Base-by-base conservation (phyloP, 2,888 invertebrate species). In the Theretra japonica region DNA sequence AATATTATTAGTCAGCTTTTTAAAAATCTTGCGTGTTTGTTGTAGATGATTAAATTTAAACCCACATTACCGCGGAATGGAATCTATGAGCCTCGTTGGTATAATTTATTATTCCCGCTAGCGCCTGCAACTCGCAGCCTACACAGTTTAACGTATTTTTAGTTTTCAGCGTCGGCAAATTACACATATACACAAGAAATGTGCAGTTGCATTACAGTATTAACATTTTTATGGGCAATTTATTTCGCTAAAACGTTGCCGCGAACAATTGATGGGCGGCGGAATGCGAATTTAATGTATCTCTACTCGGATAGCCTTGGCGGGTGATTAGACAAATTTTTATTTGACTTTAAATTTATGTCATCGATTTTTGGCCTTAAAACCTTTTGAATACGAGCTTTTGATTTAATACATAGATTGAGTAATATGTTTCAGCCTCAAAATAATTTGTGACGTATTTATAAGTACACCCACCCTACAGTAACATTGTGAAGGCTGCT, bases 161-260 rank as follows among this genome's bases (percentile, higher is more conserved):
- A 90, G 88, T 90, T 88, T 87, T 86, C 86, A 89, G 90, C 85
- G 79, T 89, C 90, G 90, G 92, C 93, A 94, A 94, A 94, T 94
- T 94, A 90, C 91, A 88, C 84, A 90, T 94, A 90, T 91, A 88
- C 85, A 90, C 84, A 92, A 92, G 91, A 90, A 93, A 91, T 91
- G 93, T 90, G 91, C 93, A 92, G 85, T 92, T 87, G 90, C 89
- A 93, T 92, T 91, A 89, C 83, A 76, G 91, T 90, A 94, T 94
- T 94, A 91, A 93, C 93, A 93, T 93, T 90, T 93, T 93, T 92
- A 94, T 93, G 88, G 92, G 84, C 91, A 79, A 91, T 94, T 92
- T 89, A 90, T 93, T 88, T 79, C 78, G 83, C 84, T 85, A 83
- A 87, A 88, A 83, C 87, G 91, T 83, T 85, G 83, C 82, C 75